These are phyloP conservation scores for Diarsia rubi DNA, from an alignment of 2,888 invertebrate genomes.

Conservation along the genomic window DNA sequence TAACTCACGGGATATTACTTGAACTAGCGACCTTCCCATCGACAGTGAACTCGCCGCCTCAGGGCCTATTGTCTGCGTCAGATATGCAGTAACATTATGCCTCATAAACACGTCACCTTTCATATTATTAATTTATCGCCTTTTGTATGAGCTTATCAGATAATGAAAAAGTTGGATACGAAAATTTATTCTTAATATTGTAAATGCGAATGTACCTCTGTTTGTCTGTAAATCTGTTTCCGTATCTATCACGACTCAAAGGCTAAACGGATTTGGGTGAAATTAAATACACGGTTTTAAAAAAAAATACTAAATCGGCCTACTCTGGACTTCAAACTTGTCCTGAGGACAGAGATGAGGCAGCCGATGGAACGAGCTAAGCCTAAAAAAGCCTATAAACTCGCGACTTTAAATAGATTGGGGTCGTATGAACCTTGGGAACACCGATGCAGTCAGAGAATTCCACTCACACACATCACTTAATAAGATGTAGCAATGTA, in stretches of 20 bases:
- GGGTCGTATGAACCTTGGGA: too few species aligned
- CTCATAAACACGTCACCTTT: constrained; percentile 45
- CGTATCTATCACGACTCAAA: neutral
- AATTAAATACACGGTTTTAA: neutral
- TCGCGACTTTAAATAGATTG: too few species aligned
- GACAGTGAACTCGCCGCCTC: constrained; percentile 7
- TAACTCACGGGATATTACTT: constrained; percentile 38
- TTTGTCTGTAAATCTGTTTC: neutral
- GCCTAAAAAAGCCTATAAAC: too few species aligned
- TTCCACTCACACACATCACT: too few species aligned
- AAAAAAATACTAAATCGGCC: too few species aligned
- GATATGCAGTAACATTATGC: constrained; percentile 15
- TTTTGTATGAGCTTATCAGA: neutral
- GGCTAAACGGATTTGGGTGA: neutral
- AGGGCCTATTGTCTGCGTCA: constrained; percentile 41
- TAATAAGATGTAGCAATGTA: too few species aligned
- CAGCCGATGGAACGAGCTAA: too few species aligned
- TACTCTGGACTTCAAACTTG: too few species aligned
- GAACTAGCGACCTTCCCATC: constrained; percentile 38
- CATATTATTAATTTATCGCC: constrained; percentile 27
- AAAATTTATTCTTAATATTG: neutral
- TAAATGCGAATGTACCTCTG: neutral
- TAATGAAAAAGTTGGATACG: constrained; percentile 1
- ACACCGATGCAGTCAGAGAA: too few species aligned
- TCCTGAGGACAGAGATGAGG: too few species aligned